Percentiles rank a stretch among this genome's conserved stretches.
Evolutionary conservation across 2,113 vertebrate species (phyloP).

Genomic region (Ursus arctos): DNA sequence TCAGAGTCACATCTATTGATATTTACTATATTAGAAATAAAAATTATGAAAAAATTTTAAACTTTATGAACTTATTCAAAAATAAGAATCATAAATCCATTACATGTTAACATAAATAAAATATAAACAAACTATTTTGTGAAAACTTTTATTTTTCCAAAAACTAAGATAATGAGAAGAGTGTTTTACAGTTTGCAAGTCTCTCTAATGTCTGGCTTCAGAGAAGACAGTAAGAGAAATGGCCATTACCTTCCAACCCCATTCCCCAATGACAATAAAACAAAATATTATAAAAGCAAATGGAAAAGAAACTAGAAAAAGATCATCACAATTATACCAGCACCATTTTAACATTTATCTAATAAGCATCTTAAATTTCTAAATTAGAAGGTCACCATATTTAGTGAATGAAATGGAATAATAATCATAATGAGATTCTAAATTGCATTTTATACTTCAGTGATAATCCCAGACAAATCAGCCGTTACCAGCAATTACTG

Average conservation of each 20-base stretch:
- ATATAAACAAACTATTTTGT: neutral
- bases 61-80: neutral
- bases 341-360: constrained; percentile 64
- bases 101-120: neutral
- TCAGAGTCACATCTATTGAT: neutral
- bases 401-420: constrained; percentile 70
- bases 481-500: constrained; percentile 66
- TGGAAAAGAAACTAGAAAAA: constrained; percentile 43
- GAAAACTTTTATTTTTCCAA: neutral
- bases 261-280: neutral
- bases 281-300: constrained; percentile 9
- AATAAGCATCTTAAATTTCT: constrained; percentile 74
- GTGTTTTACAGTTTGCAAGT: neutral
- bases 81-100: constrained; percentile 25
- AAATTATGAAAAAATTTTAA: neutral
- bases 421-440: constrained; percentile 76
- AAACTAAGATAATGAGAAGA: constrained; percentile 16
- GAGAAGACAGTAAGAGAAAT: neutral
- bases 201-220: neutral
- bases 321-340: constrained; percentile 28
- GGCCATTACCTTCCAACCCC: neutral
- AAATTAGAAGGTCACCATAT: constrained; percentile 75
- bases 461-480: constrained; percentile 73
- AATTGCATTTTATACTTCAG: constrained; percentile 81
- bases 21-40: neutral